Evolutionary conservation across 2,888 invertebrate genomes (phyloP), one percentile per base, ranked within the genome.

Genomic region (Diplazon laetatorius): DNA sequence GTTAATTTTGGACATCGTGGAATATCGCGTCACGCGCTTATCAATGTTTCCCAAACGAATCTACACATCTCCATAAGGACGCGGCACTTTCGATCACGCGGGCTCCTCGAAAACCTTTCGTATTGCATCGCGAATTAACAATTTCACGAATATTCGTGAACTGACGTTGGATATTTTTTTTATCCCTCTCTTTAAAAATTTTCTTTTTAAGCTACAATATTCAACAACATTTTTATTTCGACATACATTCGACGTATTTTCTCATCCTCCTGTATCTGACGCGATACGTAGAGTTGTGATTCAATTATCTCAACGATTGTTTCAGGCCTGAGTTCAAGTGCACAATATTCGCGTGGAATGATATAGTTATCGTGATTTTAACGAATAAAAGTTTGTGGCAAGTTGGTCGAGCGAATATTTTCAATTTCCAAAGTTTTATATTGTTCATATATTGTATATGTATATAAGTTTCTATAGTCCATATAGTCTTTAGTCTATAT

Each of bases 1-100:
- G 80, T 70, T 84, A 86, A 85, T 85, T 84, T 71, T 69, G 82
- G 71, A 81, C 70, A 68, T 70, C 83, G 62, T 80, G 60, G 80
- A 60, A 75, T 78, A 83, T 84, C 70, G 68, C 80, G 62, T 30
- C 52, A 62, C 62, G 25, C 18, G 12, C 39, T 39, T 2, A 12
- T 30, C 35, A 42, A 14, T 35, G 2, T n/a, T 48, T 16, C 10
- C 48, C 10, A 18, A 39, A 35, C 63, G 35, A 35, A 18, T 48
- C 16, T 48, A 9, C 9, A 37, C 25, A 16, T 55, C 5, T 14
- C 9, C 30, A n/a, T 55, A n/a, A n/a, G n/a, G n/a, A 16, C 55
- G 10, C 8, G 14, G 1, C n/a, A 30, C 9, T 52, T 10, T 48
- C 2, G 2, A 18, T 46, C 9, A 18, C 18, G n/a, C n/a, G n/a